A percentile compares a stretch with the other conserved stretches of the same genome.
These are phyloP conservation scores for Oxyteleia sp. DNA, from an alignment of 2,888 invertebrate species.

Conservation along the genomic window DNA sequence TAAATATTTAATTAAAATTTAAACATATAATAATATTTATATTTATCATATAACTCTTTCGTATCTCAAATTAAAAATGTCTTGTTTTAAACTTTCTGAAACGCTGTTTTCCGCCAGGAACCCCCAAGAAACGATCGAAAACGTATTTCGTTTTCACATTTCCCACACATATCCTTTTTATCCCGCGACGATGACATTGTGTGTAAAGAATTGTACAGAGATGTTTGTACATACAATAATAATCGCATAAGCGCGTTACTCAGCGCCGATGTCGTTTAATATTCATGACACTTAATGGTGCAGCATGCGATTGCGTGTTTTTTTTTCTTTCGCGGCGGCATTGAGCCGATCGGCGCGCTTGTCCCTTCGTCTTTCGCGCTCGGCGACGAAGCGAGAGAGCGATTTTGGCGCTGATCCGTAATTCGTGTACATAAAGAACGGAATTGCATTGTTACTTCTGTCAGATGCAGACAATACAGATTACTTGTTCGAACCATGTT, in stretches of 20 bases:
- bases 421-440: slow-evolving; percentile 39
- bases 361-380: slow-evolving; percentile 39
- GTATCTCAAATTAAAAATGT: too few relatives aligned
- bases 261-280: slow-evolving; percentile 68
- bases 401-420: slow-evolving; percentile 50
- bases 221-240: slow-evolving; percentile 43
- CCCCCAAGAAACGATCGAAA: too few relatives aligned
- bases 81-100: too few relatives aligned
- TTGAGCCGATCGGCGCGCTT: slow-evolving; percentile 44
- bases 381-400: background rate
- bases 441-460: slow-evolving; percentile 47
- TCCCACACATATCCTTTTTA: slow-evolving; percentile 41
- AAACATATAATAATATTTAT: too few relatives aligned
- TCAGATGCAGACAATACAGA: slow-evolving; percentile 49
- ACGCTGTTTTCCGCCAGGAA: too few relatives aligned
- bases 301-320: slow-evolving; percentile 36
- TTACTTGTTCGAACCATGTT: slow-evolving; percentile 36
- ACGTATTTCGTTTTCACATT: too few relatives aligned
- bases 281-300: slow-evolving; percentile 73
- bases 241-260: slow-evolving; percentile 61
- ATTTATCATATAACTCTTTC: too few relatives aligned
- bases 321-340: slow-evolving; percentile 55
- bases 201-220: slow-evolving; percentile 59
- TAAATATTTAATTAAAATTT: too few relatives aligned
- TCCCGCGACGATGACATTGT: slow-evolving; percentile 36